phyloP scores from a whole-genome alignment of 2,888 invertebrate genomes.

The Trissolcus brochymenae region DNA sequence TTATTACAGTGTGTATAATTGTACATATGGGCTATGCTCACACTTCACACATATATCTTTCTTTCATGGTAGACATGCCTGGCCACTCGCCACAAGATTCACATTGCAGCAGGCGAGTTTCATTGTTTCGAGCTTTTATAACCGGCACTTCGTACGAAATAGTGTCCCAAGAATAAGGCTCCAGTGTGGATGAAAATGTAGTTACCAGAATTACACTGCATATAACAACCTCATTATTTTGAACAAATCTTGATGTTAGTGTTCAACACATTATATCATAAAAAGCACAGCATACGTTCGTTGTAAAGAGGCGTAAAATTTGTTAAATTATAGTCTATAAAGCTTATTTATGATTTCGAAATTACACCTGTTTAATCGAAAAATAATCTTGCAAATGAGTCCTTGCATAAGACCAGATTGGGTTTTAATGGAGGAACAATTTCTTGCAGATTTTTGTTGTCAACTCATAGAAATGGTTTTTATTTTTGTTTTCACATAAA shows the following conservation, averaged over 20 bases:
- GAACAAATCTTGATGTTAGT: constrained; percentile 45
- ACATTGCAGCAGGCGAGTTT: constrained; percentile 61
- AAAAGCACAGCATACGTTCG: constrained; percentile 30
- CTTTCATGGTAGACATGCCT: constrained; percentile 54
- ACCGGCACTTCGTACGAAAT: constrained; percentile 42
- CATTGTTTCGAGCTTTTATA: constrained; percentile 63
- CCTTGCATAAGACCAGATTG: background rate
- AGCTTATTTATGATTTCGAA: background rate
- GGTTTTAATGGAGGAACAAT: background rate
- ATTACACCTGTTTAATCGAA: background rate
- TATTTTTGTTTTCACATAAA: constrained; percentile 21
- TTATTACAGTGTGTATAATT: constrained; percentile 30
- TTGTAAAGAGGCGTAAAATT: constrained; percentile 43
- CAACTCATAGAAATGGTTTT: constrained; percentile 24
- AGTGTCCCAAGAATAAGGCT: constrained; percentile 34
- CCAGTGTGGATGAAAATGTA: constrained; percentile 45
- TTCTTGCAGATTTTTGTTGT: background rate
- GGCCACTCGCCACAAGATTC: constrained; percentile 64
- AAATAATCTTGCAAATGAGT: background rate
- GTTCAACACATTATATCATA: constrained; percentile 21
- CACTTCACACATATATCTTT: constrained; percentile 46
- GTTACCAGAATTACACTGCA: constrained; percentile 51
- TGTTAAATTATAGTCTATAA: constrained; percentile 28
- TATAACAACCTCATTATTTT: constrained; percentile 44
- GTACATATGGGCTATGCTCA: constrained; percentile 31